A percentile compares a stretch with the other conserved stretches of the same genome.
These are phyloP conservation scores for Sinella curviseta DNA, from an alignment of 1,140 invertebrate species.

Conservation along the genomic window DNA sequence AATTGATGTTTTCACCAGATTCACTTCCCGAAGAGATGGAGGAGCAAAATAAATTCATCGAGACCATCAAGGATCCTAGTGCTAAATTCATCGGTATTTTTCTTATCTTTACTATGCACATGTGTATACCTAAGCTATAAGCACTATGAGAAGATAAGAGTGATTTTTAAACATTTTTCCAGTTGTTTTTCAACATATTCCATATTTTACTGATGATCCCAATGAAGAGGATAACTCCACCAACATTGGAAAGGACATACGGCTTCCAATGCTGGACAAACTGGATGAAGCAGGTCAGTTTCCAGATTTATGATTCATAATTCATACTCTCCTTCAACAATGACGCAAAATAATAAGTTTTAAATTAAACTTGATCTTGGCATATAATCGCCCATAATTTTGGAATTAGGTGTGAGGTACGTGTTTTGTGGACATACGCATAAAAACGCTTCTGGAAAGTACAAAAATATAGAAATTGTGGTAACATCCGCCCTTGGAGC, in stretches of 20 bases:
- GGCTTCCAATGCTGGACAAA: constrained; percentile 56
- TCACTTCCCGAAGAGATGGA: constrained; percentile 52
- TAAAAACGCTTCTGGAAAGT: constrained; percentile 58
- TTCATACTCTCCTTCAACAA: no score
- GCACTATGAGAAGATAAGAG: constrained; percentile 48
- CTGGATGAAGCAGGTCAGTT: no score
- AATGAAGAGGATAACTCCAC: constrained; percentile 57
- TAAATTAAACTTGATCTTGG: no score
- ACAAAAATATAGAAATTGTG: constrained; percentile 58
- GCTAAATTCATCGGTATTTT: constrained; percentile 43
- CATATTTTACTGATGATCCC: constrained; percentile 57
- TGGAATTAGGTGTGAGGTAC: constrained; percentile 53
- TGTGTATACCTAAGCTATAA: neutral
- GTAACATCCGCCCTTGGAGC: constrained; percentile 61
- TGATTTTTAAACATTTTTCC: constrained; percentile 64
- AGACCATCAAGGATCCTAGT: neutral
- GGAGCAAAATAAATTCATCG: constrained; percentile 55
- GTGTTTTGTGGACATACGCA: constrained; percentile 64
- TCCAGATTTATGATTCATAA: no score
- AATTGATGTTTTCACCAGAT: constrained; percentile 55
- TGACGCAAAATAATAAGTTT: no score
- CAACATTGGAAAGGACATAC: constrained; percentile 53
- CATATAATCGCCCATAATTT: no score
- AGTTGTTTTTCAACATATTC: no score
- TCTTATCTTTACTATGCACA: neutral